Percentiles rank a stretch among this genome's conserved stretches.
Conservation (phyloP, 1,140 invertebrate genomes). For the Lasioglossum baleicum region DNA sequence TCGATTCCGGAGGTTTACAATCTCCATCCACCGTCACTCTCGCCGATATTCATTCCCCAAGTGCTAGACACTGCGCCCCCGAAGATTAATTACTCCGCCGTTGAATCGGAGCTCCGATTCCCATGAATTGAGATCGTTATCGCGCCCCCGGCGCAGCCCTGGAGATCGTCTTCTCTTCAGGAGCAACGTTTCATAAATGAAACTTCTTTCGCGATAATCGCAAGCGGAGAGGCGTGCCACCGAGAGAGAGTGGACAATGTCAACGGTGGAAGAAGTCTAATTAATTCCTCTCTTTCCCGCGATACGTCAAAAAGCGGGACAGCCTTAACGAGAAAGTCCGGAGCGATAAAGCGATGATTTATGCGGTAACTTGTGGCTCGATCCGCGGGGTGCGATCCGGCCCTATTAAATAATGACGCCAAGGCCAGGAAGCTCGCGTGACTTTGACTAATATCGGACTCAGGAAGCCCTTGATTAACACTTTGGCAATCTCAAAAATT, state of each 20-base stretch:
- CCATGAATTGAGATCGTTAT: background rate
- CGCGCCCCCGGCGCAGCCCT: background rate
- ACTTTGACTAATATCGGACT: slow-evolving; percentile 47
- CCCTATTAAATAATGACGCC: slow-evolving; percentile 46
- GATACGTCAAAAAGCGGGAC: slow-evolving; percentile 7
- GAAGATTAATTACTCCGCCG: background rate
- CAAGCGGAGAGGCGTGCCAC: background rate
- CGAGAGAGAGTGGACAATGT: background rate
- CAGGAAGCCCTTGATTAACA: slow-evolving; percentile 45
- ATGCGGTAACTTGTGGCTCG: slow-evolving; percentile 21
- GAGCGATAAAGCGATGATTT: slow-evolving; percentile 43
- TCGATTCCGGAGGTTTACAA: background rate
- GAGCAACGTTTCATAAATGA: background rate
- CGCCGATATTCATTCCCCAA: background rate
- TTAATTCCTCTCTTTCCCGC: slow-evolving; percentile 33
- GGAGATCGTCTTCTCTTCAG: background rate
- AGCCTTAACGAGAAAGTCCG: slow-evolving; percentile 21
- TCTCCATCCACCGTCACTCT: background rate
- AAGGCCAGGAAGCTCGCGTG: slow-evolving; percentile 30
- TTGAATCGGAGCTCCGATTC: background rate
- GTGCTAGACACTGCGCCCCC: background rate
- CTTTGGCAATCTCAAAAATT: too few relatives aligned
- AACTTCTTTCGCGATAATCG: background rate
- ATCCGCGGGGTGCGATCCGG: slow-evolving; percentile 3
- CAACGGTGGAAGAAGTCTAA: slow-evolving; percentile 1